A percentile compares a stretch with the other conserved stretches of the same genome.
Conservation (phyloP, 2,113 vertebrate genomes). For the Rhinichthys klamathensis region DNA sequence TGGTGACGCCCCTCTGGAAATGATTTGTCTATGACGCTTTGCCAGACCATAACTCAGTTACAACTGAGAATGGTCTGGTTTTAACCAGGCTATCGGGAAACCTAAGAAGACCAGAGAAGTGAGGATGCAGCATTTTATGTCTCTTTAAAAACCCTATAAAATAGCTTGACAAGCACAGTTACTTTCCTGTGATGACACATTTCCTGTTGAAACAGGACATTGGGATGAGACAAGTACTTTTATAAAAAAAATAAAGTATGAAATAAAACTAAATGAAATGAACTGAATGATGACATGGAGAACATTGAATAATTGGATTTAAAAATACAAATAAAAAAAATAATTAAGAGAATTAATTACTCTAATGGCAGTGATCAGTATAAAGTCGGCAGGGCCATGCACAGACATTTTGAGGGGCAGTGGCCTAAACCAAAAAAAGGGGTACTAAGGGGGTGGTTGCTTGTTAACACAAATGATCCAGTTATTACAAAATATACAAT, state of each 20-base stretch:
- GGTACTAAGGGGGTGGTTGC: no score
- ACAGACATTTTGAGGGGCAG: no score
- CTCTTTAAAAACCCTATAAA: not conserved
- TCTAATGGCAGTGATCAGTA: not conserved
- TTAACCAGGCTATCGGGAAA: no score
- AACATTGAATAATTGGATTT: not conserved
- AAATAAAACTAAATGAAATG: no score
- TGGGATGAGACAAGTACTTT: not conserved
- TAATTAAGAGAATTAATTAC: not conserved
- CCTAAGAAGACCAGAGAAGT: not conserved
- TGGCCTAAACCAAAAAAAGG: no score
- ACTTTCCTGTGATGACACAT: not conserved
- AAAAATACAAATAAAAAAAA: not conserved
- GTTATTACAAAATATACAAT: no score
- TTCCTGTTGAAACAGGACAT: not conserved
- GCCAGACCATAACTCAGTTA: no score
- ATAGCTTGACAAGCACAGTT: not conserved
- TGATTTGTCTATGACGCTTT: no score
- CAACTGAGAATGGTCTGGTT: no score
- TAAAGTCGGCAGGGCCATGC: no score
- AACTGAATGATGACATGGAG: not conserved
- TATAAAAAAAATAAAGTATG: not conserved
- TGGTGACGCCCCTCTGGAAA: no score
- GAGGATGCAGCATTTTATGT: not conserved
- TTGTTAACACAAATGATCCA: no score